Base-by-base conservation (phyloP, 2,113 vertebrate genomes). In the Lagopus muta region DNA sequence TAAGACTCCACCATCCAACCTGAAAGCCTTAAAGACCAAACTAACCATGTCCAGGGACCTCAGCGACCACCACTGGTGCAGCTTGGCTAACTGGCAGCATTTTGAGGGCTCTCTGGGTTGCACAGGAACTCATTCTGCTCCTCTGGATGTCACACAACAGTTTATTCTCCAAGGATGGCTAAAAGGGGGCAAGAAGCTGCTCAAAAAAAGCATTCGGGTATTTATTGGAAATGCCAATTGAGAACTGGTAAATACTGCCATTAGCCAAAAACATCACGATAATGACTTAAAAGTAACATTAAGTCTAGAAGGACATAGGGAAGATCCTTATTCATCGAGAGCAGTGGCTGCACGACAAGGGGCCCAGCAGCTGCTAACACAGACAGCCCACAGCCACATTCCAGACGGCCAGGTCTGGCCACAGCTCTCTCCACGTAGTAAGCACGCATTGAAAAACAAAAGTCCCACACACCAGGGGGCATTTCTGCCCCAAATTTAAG, bases 351-450 rank as follows among this genome's bases (percentile, higher is more conserved):
- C 54, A 36, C 38, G 12, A 47, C 21, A 64, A 34, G 57, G 42
- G 36, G 38, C 32, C 55, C 14, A 13, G 18, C 42, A 0, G 0
- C 40, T 20, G 17, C 34, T 30, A 66, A 25, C 24, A 17, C 24
- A 14, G 28, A 25, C 2, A 76, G 47, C 36, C 43, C 38, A 18
- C 83, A 78, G 43, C 57, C 4, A 21, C 36, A 6, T 76, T 30
- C 50, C 50, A 1, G 21, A 42, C 22, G 14, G 34, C 65, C 57
- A 2, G 61, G 13, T 50, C 3, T 45, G n/a, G 36, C 36, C 58
- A 7, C 28, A n/a, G n/a, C 43, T 28, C 22, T 0, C 75, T 32
- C 36, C 4, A 0, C 0, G 1, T 3, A n/a, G 34, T 17, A 47
- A 50, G 47, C n/a, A 6, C 2, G 1, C 7, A 8, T 10, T 0